These are phyloP conservation scores for Volucella inflata DNA, from an alignment of 2,888 invertebrate species.

Conservation along the genomic window DNA sequence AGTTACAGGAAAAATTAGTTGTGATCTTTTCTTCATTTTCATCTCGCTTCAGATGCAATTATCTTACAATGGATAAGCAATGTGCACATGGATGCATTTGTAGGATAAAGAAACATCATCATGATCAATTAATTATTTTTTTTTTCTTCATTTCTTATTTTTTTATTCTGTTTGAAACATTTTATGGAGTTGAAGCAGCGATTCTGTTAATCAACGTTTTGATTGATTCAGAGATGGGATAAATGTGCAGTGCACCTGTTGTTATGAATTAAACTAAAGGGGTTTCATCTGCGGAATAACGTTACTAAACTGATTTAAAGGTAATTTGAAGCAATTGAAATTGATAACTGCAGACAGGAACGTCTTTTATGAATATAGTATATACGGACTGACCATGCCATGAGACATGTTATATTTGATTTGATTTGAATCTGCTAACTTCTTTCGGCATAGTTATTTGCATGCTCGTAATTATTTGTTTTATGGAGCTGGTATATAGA, in stretches of 20 bases:
- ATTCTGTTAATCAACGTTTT: conserved; percentile 30
- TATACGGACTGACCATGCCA: too few species aligned
- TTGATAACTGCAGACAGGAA: background rate
- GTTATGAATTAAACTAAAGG: conserved; percentile 14
- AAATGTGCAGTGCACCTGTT: conserved; percentile 42
- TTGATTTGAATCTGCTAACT: background rate
- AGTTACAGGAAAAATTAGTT: conserved; percentile 31
- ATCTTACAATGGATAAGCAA: conserved; percentile 62
- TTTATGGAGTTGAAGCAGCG: conserved; percentile 21
- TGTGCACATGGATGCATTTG: conserved; percentile 44
- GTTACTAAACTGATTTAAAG: background rate
- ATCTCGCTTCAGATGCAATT: conserved; percentile 61
- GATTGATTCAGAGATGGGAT: conserved; percentile 43
- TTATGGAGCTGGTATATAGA: too few species aligned
- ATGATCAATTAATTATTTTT: conserved; percentile 55
- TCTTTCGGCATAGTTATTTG: too few species aligned
- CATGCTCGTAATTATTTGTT: too few species aligned
- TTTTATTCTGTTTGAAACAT: conserved; percentile 43
- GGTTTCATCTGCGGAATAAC: conserved; percentile 9
- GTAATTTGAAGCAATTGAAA: background rate
- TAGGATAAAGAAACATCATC: conserved; percentile 61
- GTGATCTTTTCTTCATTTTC: conserved; percentile 20
- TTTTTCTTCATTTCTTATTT: background rate
- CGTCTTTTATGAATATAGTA: background rate
- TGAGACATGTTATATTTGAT: background rate